Percentiles rank a stretch among this genome's conserved stretches.
These are phyloP conservation scores for Scolopax bukidnonensis DNA, from an alignment of 2,797 vertebrate species.

Conservation along the genomic window DNA sequence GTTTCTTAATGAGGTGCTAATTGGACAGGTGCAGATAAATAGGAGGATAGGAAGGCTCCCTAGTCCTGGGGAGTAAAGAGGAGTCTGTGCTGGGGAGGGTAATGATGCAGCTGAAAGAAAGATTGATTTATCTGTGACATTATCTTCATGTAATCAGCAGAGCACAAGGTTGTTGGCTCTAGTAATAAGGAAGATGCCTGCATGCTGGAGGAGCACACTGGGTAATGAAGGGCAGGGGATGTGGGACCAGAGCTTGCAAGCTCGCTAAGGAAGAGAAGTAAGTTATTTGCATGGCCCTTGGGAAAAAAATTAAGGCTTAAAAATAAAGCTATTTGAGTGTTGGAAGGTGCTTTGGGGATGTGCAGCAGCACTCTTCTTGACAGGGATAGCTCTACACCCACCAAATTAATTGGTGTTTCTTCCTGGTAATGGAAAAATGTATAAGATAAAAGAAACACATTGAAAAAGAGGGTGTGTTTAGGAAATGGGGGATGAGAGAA, in stretches of 20 bases:
- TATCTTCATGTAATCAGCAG: background rate
- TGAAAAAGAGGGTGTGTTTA: background rate
- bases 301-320: background rate
- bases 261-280: background rate
- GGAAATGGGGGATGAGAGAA: background rate
- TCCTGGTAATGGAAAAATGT: background rate
- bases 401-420: background rate
- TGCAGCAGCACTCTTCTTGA: background rate
- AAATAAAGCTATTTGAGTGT: background rate
- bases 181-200: background rate
- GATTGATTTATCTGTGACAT: background rate
- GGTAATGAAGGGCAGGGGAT: background rate
- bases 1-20: constrained; percentile 7
- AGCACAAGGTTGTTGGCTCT: background rate
- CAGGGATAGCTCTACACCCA: background rate
- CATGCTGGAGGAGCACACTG: background rate
- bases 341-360: background rate
- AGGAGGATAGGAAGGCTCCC: background rate
- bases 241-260: background rate
- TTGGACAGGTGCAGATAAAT: constrained; percentile 3
- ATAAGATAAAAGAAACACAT: background rate
- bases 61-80: background rate
- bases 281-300: background rate
- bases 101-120: background rate
- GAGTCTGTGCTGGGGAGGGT: background rate